These are phyloP conservation scores for Takifugu rubripes DNA, from an alignment of 2,797 vertebrate species.

Conservation along the genomic window DNA sequence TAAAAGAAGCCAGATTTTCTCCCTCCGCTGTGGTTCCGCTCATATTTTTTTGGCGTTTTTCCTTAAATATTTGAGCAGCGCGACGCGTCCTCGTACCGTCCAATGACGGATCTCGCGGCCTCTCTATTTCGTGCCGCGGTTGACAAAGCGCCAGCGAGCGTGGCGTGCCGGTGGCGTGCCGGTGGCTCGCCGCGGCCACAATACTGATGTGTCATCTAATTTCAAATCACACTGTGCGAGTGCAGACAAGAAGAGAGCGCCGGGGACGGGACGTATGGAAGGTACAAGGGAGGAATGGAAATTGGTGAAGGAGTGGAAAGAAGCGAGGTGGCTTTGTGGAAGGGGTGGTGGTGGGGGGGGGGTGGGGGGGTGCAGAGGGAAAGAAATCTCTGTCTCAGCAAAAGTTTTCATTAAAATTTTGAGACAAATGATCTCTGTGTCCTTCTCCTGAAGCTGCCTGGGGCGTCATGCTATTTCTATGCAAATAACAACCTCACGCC, in stretches of 20 bases:
- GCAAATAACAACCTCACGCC: constrained; percentile 99
- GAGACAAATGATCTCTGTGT: constrained; percentile 99
- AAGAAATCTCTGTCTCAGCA: constrained; percentile 94
- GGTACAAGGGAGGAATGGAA: constrained; percentile 48
- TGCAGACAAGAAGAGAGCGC: constrained; percentile 45
- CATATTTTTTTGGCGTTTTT: constrained; percentile 2
- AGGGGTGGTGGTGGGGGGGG: constrained; percentile 11
- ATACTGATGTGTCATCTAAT: constrained; percentile 70
- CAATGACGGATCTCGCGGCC: constrained; percentile 15
- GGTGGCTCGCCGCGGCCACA: constrained; percentile 57
- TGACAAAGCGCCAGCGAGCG: constrained; percentile 48
- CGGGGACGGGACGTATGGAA: constrained; percentile 40
- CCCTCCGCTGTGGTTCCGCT: neutral
- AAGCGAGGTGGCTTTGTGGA: constrained; percentile 52
- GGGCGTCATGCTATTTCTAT: constrained; percentile 99
- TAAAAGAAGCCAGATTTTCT: neutral
- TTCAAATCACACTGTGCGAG: constrained; percentile 66
- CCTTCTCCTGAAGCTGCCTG: constrained; percentile 96
- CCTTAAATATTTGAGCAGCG: constrained; percentile 7
- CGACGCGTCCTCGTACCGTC: constrained; percentile 8
- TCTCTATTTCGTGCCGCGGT: constrained; percentile 28
- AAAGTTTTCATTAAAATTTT: constrained; percentile 99
- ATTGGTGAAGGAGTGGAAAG: constrained; percentile 38
- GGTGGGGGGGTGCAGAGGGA: constrained; percentile 37
- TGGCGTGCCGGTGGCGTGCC: no score